Percentiles rank a stretch among this genome's conserved stretches.
Evolutionary conservation across 2,888 invertebrate species (phyloP).

Genomic region (Cataglyphis rosenhaueri): DNA sequence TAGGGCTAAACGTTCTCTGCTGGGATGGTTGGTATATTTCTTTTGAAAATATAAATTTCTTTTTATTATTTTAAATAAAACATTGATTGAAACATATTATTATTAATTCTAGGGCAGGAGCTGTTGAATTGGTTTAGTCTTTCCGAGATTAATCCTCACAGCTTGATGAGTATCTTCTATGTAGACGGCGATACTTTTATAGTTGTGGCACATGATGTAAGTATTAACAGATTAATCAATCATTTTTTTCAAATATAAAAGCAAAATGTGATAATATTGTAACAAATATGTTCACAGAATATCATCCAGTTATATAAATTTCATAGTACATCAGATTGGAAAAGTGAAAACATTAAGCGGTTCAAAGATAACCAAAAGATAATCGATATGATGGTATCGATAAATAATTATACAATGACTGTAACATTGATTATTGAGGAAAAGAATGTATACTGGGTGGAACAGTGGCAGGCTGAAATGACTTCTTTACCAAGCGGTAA

Average conservation of each 20-base stretch:
- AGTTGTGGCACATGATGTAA: slow-evolving; percentile 72
- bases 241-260: slow-evolving; percentile 7
- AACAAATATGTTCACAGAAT: slow-evolving; percentile 59
- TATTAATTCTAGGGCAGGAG: slow-evolving; percentile 70
- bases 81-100: background rate
- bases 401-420: slow-evolving; percentile 60
- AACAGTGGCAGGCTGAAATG: slow-evolving; percentile 72
- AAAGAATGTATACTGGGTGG: slow-evolving; percentile 59
- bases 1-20: slow-evolving; percentile 71
- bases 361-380: slow-evolving; percentile 62
- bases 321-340: slow-evolving; percentile 55
- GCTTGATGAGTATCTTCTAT: slow-evolving; percentile 63
- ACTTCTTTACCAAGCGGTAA: slow-evolving; percentile 47
- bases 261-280: background rate
- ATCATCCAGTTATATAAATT: slow-evolving; percentile 73
- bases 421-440: slow-evolving; percentile 68
- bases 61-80: background rate
- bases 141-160: slow-evolving; percentile 65
- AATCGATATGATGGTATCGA: slow-evolving; percentile 70
- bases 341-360: slow-evolving; percentile 15
- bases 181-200: slow-evolving; percentile 74
- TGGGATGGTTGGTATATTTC: slow-evolving; percentile 76
- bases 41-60: background rate
- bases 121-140: slow-evolving; percentile 74
- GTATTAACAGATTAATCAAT: slow-evolving; percentile 1